Percentiles rank a stretch among this genome's conserved stretches.
These are phyloP conservation scores for Platygyra sinensis DNA, from an alignment of 64 coral and sea anemone genomes.

Conservation along the genomic window DNA sequence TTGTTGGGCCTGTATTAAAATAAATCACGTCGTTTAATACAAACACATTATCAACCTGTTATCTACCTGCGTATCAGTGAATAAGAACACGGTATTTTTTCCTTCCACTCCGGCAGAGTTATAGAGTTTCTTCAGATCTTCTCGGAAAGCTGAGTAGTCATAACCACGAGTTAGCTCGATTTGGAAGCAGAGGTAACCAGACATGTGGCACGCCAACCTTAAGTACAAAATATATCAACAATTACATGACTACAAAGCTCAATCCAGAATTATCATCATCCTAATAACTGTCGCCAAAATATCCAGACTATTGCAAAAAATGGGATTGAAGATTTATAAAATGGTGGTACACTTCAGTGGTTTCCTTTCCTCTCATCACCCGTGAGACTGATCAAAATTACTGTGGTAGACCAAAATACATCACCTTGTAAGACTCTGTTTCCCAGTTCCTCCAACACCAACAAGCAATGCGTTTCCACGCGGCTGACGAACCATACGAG, in stretches of 20 bases:
- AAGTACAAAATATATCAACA: neutral
- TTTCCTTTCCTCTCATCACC: neutral
- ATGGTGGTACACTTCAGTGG: too few relatives aligned
- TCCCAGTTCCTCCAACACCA: conserved; percentile 97
- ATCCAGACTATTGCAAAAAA: too few relatives aligned
- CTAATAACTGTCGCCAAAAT: too few relatives aligned
- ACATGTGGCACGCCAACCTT: conserved; percentile 96
- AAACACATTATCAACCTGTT: neutral
- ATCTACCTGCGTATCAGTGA: conserved; percentile 93
- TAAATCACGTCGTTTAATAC: too few relatives aligned
- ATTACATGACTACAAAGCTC: too few relatives aligned
- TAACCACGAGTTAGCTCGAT: conserved; percentile 98
- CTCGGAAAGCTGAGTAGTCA: conserved; percentile 92
- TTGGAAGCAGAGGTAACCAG: conserved; percentile 91
- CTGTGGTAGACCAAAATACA: neutral
- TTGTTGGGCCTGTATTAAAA: too few relatives aligned
- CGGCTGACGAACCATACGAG: conserved; percentile 98
- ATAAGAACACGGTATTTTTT: conserved; percentile 97
- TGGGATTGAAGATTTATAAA: too few relatives aligned
- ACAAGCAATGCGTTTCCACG: conserved; percentile 94
- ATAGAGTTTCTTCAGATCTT: conserved; percentile 93
- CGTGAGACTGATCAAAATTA: neutral
- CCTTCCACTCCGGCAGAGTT: conserved; percentile 85
- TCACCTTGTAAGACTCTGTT: conserved; percentile 96
- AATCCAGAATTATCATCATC: too few relatives aligned